These are phyloP conservation scores for Zaprionus nigranus DNA, from an alignment of 1,140 invertebrate genomes.

Conservation along the genomic window DNA sequence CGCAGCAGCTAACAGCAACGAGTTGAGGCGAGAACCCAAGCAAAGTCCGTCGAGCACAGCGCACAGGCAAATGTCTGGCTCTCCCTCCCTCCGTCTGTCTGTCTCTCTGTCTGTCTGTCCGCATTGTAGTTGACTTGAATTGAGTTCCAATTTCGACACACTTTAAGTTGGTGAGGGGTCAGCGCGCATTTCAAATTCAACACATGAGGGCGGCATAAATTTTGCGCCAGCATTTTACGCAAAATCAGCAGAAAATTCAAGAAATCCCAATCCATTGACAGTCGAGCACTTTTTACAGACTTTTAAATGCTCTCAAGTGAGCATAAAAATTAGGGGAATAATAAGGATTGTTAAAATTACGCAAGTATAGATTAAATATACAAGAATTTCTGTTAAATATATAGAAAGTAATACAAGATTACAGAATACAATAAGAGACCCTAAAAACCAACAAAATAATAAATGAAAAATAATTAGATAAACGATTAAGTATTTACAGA, in stretches of 20 bases:
- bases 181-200: conserved; percentile 72
- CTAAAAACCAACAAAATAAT: too few relatives aligned
- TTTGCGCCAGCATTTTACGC: conserved; percentile 66
- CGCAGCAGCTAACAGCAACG: conserved; percentile 13
- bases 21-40: neutral
- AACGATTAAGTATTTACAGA: too few relatives aligned
- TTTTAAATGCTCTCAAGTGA: conserved; percentile 19
- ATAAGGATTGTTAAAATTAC: too few relatives aligned
- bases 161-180: conserved; percentile 38
- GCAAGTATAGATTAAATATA: too few relatives aligned
- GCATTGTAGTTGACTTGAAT: conserved; percentile 46
- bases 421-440: too few relatives aligned
- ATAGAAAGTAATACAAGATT: too few relatives aligned
- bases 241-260: conserved; percentile 70
- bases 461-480: too few relatives aligned
- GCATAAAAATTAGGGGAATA: too few relatives aligned
- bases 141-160: conserved; percentile 22
- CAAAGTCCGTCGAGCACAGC: conserved; percentile 2
- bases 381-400: too few relatives aligned
- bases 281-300: neutral
- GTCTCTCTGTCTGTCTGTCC: conserved; percentile 3
- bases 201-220: conserved; percentile 69
- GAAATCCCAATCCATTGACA: conserved; percentile 3
- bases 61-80: conserved; percentile 27
- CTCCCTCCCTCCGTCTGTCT: neutral